Evolutionary conservation across 2,888 invertebrate genomes (phyloP), one percentile per base, ranked within the genome.

Genomic region (Epiblema foenella): DNA sequence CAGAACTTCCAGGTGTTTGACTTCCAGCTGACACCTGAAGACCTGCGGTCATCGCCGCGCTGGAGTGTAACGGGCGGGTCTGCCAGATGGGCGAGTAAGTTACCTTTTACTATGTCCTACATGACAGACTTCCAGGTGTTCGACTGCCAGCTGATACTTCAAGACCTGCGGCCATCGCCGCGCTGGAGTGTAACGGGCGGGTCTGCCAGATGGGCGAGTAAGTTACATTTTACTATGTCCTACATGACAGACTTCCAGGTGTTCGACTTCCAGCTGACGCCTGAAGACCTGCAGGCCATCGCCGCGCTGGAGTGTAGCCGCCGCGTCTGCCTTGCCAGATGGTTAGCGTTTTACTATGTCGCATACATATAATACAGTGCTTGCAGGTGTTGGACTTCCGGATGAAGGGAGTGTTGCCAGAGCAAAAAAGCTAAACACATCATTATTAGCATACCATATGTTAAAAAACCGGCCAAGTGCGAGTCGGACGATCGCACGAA

Each of bases 1-100:
- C 17, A 67, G 20, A 64, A 52, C 56, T 57, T 29, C 49, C 29
- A 33, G 12, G 29, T 29, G 12, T 66, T 57, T 10, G 11, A 17
- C 7, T 39, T 42, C 17, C 4, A 94, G 62, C 85, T 96, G 66
- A 82, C 90, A 0, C 76, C 83, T 0, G 94, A 95, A 0, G 95
- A 95, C 74, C 80, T 97, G 77, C 83, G 54, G 83, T 87, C 46
- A 94, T 98, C 56, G 95, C 95, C 72, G 83, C 87, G 0, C 94
- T 97, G 70, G 95, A 97, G 82, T 95, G 96, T 77, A 95, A 96
- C 78, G 96, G 95, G 15, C 93, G 96, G 33, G 82, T 95, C 60
- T 95, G 95, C 74, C 86, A 90, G 4, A 93, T 95, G 91, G 82
- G 85, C n/a, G 94, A 93, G 96, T 96, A 83, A 94, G 94, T 94